These are phyloP conservation scores for Buceros bicornis DNA, from an alignment of 2,797 vertebrate species.

Conservation along the genomic window DNA sequence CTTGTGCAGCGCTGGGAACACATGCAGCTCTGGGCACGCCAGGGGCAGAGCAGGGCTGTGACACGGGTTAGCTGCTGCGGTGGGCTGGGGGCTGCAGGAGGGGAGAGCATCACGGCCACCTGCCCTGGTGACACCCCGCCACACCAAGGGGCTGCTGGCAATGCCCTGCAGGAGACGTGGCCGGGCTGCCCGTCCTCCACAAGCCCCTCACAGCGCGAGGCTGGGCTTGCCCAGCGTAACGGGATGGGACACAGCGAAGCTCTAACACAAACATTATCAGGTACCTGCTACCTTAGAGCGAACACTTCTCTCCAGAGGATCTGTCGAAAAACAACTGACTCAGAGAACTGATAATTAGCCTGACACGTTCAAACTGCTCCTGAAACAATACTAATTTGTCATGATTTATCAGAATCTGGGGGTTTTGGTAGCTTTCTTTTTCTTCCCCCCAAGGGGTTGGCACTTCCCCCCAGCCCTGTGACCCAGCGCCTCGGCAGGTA, in stretches of 20 bases:
- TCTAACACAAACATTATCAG: background rate
- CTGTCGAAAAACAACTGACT: conserved; percentile 15
- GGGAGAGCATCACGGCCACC: accelerated
- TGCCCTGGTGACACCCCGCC: accelerated
- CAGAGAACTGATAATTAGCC: background rate
- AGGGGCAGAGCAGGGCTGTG: too few species aligned
- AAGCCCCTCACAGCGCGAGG: background rate
- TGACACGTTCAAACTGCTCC: background rate
- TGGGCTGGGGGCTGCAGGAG: background rate
- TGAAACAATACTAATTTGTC: background rate
- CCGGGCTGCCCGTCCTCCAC: too few species aligned
- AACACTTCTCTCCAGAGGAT: background rate
- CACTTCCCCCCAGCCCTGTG: accelerated
- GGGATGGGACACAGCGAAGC: accelerated
- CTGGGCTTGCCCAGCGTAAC: background rate
- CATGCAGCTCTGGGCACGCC: accelerated
- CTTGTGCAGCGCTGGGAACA: accelerated
- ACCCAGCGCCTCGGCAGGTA: background rate
- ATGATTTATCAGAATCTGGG: background rate
- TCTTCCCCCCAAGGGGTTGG: background rate
- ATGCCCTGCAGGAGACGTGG: background rate
- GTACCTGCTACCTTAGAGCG: background rate
- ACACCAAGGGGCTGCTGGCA: background rate
- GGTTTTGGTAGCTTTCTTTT: background rate
- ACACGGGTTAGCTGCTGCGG: too few species aligned